Conservation (phyloP, 2,888 invertebrate genomes). For the Branchipolynoe longqiensis region DNA sequence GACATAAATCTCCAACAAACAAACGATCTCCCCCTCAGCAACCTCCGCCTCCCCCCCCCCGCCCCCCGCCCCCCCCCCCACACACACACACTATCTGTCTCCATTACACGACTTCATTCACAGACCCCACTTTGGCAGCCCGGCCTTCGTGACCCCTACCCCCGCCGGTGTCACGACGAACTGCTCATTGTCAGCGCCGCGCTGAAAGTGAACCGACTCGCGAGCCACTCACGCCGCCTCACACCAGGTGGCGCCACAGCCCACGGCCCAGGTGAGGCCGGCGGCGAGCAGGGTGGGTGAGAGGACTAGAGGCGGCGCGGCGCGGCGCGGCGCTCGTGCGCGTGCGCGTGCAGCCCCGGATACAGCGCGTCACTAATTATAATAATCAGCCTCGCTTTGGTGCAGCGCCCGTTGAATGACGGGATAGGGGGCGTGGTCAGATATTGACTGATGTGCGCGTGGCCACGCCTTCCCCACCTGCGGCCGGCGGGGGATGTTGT, state of each 20-base stretch:
- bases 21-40: no score
- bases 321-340: not conserved
- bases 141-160: not conserved
- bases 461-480: conserved; percentile 37
- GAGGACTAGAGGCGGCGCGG: not conserved
- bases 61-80: no score
- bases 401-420: not conserved
- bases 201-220: conserved; percentile 19
- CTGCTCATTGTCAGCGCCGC: not conserved
- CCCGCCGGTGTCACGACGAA: not conserved
- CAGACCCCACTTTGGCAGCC: no score
- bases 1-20: no score
- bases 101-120: not conserved
- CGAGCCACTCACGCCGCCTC: not conserved
- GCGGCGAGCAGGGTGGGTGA: not conserved
- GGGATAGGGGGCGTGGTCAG: conserved; percentile 31
- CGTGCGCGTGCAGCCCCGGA: not conserved
- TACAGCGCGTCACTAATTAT: conserved; percentile 1
- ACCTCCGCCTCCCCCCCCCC: no score
- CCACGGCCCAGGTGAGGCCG: no score
- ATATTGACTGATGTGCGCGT: conserved; percentile 10
- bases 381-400: conserved; percentile 44
- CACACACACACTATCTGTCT: not conserved
- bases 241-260: not conserved
- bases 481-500: not conserved